Percentiles rank a stretch among this genome's conserved stretches.
phyloP scores from a whole-genome alignment of 2,888 invertebrate genomes.

The Iphiclides podalirius region DNA sequence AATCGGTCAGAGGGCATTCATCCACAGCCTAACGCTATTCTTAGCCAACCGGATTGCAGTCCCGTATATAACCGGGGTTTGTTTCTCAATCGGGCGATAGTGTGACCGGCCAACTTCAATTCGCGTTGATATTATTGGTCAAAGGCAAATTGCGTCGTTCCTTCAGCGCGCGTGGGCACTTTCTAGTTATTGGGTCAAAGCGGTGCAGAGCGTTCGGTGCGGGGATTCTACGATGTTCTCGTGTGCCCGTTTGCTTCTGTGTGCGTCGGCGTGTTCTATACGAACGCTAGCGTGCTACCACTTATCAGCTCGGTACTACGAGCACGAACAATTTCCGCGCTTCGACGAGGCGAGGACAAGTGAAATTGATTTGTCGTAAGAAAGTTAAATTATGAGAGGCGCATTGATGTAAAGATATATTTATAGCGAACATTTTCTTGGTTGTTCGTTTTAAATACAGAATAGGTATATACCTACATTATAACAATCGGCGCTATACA shows the following conservation, averaged over 20 bases:
- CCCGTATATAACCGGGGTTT: constrained; percentile 15
- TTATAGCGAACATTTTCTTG: too few species aligned
- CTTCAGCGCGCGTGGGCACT: constrained; percentile 16
- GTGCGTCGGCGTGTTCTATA: background rate
- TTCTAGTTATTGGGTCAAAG: constrained; percentile 21
- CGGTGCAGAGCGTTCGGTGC: constrained; percentile 8
- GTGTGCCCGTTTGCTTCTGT: background rate
- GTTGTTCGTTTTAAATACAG: too few species aligned
- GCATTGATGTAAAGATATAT: too few species aligned
- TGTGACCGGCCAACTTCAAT: constrained; percentile 13
- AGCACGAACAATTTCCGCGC: background rate
- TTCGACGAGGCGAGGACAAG: background rate
- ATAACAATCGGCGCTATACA: background rate
- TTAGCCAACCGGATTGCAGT: constrained; percentile 10
- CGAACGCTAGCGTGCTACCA: background rate
- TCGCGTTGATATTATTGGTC: constrained; percentile 17
- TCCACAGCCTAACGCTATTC: background rate
- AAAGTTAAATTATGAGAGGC: too few species aligned
- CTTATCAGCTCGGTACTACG: background rate
- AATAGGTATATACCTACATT: too few species aligned
- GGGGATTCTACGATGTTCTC: constrained; percentile 4
- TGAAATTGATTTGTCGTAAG: background rate
- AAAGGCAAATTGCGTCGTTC: constrained; percentile 6
- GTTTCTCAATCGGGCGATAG: constrained; percentile 14
- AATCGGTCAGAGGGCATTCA: background rate